Conservation (phyloP, 2,888 invertebrate species). For the Patella caerulea region DNA sequence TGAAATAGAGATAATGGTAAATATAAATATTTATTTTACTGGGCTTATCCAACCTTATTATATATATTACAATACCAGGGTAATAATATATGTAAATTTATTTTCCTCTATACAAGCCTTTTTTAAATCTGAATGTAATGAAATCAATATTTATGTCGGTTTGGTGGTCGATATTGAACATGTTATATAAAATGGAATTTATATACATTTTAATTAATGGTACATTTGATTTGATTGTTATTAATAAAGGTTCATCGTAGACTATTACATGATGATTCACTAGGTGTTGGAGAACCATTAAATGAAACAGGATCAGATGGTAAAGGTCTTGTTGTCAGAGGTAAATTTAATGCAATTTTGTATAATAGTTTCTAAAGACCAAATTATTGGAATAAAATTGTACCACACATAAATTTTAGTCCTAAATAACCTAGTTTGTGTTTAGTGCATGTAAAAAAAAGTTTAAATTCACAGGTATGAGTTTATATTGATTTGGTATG, state of each 20-base stretch:
- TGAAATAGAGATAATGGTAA: constrained; percentile 71
- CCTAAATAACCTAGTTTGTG: no score
- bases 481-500: no score
- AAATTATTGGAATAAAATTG: no score
- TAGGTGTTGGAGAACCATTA: constrained; percentile 92
- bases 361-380: not conserved
- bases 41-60: not conserved
- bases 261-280: constrained; percentile 87
- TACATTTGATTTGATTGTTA: not conserved
- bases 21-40: not conserved
- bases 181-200: not conserved
- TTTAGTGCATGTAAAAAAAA: no score
- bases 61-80: not conserved
- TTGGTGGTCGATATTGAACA: no score
- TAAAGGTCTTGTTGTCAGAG: constrained; percentile 70
- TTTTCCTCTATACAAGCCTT: not conserved
- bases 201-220: not conserved
- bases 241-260: constrained; percentile 81
- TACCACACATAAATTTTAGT: no score
- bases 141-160: not conserved
- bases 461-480: no score
- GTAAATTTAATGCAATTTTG: constrained; percentile 39
- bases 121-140: not conserved
- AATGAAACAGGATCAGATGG: constrained; percentile 80
- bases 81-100: not conserved